phyloP scores from a whole-genome alignment of 2,113 vertebrate species.

The Thunnus maccoyii region DNA sequence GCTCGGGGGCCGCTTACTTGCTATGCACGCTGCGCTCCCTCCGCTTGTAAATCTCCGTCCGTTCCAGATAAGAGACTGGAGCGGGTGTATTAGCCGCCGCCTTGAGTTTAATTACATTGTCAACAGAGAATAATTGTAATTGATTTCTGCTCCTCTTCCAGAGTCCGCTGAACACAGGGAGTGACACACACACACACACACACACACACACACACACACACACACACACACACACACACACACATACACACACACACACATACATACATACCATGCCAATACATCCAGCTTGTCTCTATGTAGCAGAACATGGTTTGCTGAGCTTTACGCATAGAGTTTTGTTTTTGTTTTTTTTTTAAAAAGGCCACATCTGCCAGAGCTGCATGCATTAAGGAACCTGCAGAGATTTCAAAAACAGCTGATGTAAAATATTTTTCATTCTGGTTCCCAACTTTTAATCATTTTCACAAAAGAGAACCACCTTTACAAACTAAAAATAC shows the following conservation, averaged over 20 bases:
- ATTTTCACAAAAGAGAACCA: background rate
- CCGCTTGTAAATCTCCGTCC: constrained; percentile 85
- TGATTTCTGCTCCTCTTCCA: constrained; percentile 87
- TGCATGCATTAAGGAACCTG: too few species aligned
- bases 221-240: background rate
- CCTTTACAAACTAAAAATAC: background rate
- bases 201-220: background rate
- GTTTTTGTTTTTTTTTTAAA: too few species aligned
- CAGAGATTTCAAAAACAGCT: too few species aligned
- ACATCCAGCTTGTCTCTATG: background rate
- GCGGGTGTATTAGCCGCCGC: constrained; percentile 80
- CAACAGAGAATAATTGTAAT: constrained; percentile 96
- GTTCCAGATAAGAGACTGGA: constrained; percentile 83
- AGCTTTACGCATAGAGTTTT: background rate
- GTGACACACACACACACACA: constrained; percentile 6
- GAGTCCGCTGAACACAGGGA: constrained; percentile 38
- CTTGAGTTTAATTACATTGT: constrained; percentile 94
- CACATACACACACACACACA: background rate
- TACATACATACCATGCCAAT: background rate
- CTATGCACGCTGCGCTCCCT: constrained; percentile 51
- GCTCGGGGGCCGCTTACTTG: constrained; percentile 19
- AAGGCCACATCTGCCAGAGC: background rate
- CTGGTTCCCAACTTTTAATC: background rate
- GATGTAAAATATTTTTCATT: too few species aligned
- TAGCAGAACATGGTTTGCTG: background rate